Percentiles rank a stretch among this genome's conserved stretches.
These are phyloP conservation scores for Synergus itoensis DNA, from an alignment of 2,888 invertebrate species.

Conservation along the genomic window DNA sequence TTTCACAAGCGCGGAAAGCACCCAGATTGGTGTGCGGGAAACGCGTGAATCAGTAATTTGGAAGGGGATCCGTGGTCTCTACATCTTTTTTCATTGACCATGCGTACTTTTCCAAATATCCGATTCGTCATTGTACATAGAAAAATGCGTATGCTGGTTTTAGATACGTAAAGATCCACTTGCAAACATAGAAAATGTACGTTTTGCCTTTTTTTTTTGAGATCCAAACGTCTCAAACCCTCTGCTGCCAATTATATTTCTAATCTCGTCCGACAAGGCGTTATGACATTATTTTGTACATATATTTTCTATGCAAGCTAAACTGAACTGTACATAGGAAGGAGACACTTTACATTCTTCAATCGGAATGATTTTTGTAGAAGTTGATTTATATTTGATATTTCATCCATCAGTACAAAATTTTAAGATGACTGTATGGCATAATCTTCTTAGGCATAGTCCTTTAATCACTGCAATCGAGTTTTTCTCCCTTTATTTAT, in stretches of 20 bases:
- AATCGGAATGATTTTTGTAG: neutral
- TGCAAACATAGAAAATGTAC: slow-evolving; percentile 21
- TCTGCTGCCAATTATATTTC: slow-evolving; percentile 1
- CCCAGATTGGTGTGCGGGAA: slow-evolving; percentile 17
- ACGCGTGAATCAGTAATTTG: slow-evolving; percentile 60
- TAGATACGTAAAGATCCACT: neutral
- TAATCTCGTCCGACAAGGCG: neutral
- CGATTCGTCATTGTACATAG: slow-evolving; percentile 51
- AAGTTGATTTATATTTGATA: slow-evolving; percentile 10
- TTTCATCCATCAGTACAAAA: slow-evolving; percentile 27
- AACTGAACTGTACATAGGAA: slow-evolving; percentile 18
- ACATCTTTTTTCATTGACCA: slow-evolving; percentile 32
- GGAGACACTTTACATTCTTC: slow-evolving; percentile 8
- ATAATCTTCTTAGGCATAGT: slow-evolving; percentile 17
- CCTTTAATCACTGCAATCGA: neutral
- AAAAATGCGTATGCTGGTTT: slow-evolving; percentile 29
- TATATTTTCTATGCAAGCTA: slow-evolving; percentile 31
- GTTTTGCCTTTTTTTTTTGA: slow-evolving; percentile 22
- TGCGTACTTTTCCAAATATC: slow-evolving; percentile 61
- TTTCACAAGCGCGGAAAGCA: slow-evolving; percentile 24
- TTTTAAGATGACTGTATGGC: neutral
- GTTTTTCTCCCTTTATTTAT: neutral
- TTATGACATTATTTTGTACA: slow-evolving; percentile 12
- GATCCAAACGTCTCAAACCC: slow-evolving; percentile 13
- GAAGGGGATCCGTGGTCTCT: slow-evolving; percentile 55